phyloP scores from a whole-genome alignment of 1,140 invertebrate species.

The Drosophila sulfurigaster region DNA sequence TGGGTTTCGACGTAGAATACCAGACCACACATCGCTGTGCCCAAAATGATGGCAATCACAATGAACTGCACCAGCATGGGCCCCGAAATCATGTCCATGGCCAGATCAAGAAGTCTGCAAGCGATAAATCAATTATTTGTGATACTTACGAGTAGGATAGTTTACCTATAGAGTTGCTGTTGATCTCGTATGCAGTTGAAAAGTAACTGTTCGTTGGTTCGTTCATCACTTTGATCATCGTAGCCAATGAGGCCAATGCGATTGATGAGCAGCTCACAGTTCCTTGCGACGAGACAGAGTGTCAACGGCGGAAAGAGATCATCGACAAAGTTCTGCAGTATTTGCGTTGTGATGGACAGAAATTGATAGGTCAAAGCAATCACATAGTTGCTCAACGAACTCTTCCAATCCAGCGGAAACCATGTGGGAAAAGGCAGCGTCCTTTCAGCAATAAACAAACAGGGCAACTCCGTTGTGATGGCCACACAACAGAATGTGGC shows the following conservation, averaged over 20 bases:
- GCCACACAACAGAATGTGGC: conserved; percentile 5
- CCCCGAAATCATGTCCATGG: conserved; percentile 54
- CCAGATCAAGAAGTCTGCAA: conserved; percentile 47
- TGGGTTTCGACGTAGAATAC: conserved; percentile 54
- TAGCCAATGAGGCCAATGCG: conserved; percentile 60
- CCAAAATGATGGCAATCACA: conserved; percentile 60
- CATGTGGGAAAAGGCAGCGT: conserved; percentile 58
- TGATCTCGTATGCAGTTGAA: conserved; percentile 65
- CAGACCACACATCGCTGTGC: conserved; percentile 40
- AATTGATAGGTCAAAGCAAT: conserved; percentile 52
- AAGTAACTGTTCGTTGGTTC: conserved; percentile 49
- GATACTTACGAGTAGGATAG: too few species aligned
- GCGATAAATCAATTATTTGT: background rate
- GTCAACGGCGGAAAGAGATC: conserved; percentile 64
- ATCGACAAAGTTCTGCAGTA: conserved; percentile 57
- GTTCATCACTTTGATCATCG: background rate
- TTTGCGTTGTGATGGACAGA: conserved; percentile 29
- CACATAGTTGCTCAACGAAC: conserved; percentile 33
- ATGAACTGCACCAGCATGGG: conserved; percentile 71
- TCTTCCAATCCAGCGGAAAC: conserved; percentile 71
- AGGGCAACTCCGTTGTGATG: conserved; percentile 18
- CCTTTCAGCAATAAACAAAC: conserved; percentile 36
- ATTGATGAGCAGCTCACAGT: conserved; percentile 59
- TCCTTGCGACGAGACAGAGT: conserved; percentile 53
- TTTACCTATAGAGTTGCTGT: conserved; percentile 59